Evolutionary conservation across 1,140 invertebrate genomes (phyloP), one percentile per base, ranked within the genome.

Genomic region (Drosophila novamexicana): DNA sequence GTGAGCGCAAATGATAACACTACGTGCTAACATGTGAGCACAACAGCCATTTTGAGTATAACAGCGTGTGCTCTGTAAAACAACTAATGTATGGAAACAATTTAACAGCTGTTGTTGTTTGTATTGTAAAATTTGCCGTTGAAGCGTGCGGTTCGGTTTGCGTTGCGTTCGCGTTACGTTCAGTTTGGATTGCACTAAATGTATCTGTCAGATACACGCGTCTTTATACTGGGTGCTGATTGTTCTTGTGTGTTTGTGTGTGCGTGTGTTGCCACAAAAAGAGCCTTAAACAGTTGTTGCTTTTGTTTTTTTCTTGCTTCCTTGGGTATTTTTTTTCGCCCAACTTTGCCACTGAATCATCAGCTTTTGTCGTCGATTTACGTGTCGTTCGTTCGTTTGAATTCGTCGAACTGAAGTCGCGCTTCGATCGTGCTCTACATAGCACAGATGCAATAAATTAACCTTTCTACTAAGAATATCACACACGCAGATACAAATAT

Each of bases 391-490:
- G 34, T 39, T 62, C 59, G 22, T n/a, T 36, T 10, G 32, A 57
- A 22, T 29, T 50, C 37, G 50, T 53, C 50, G 50, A 53, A 36
- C n/a, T 54, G 36, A 75, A 79, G 66, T 64, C 65, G 71, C 59
- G 81, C 73, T 83, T 66, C 67, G 73, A 77, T 77, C 63, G 76
- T 52, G 81, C 79, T 83, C 81, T 83, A 76, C 54, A 79, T 75
- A 57, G 73, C 62, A n/a, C 34, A 66, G 57, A 47, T 29, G 65
- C 54, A 66, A 79, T 67, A 75, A 78, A 64, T 78, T 63, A 75
- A 70, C 34, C n/a, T 42, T 8, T 29, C 39, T 39, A 44, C 47
- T 53, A 40, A 61, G 40, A 62, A 22, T 14, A 42, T 62, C 37
- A 66, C 53, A 39, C 14, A 40, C 16, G 16, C 10, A 50, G 8